Conservation (phyloP, 2,113 vertebrate genomes). For the Salvator merianae region DNA sequence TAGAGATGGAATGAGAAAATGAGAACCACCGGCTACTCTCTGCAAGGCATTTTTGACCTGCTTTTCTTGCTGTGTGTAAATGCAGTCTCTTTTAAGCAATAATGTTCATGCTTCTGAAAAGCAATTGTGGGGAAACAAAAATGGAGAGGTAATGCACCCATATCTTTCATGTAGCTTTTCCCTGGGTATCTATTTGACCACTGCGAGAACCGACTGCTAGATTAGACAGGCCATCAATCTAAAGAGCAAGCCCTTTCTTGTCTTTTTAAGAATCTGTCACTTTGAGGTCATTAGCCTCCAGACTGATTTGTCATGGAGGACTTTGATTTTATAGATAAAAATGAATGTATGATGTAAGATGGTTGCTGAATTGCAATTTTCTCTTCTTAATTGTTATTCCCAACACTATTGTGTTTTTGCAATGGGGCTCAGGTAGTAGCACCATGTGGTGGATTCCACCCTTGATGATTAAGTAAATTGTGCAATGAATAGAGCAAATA, state of each 20-base stretch:
- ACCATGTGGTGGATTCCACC: neutral
- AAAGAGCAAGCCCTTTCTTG: neutral
- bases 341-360: accelerated
- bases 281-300: neutral
- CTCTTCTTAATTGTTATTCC: neutral
- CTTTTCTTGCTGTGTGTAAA: too few species aligned
- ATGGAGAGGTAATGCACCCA: too few species aligned
- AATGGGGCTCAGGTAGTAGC: neutral
- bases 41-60: too few species aligned
- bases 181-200: too few species aligned
- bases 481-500: neutral
- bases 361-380: accelerated
- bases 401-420: neutral
- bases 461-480: neutral
- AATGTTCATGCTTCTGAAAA: too few species aligned
- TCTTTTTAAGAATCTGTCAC: neutral
- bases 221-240: too few species aligned
- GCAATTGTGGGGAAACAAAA: too few species aligned
- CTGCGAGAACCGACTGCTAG: too few species aligned
- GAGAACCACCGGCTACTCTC: too few species aligned
- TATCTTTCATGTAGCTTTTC: too few species aligned
- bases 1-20: too few species aligned
- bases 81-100: too few species aligned
- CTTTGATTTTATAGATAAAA: neutral
- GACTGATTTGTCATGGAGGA: neutral